A percentile compares a stretch with the other conserved stretches of the same genome.
phyloP scores from a whole-genome alignment of 1,140 invertebrate genomes.

The Cydia amplana region DNA sequence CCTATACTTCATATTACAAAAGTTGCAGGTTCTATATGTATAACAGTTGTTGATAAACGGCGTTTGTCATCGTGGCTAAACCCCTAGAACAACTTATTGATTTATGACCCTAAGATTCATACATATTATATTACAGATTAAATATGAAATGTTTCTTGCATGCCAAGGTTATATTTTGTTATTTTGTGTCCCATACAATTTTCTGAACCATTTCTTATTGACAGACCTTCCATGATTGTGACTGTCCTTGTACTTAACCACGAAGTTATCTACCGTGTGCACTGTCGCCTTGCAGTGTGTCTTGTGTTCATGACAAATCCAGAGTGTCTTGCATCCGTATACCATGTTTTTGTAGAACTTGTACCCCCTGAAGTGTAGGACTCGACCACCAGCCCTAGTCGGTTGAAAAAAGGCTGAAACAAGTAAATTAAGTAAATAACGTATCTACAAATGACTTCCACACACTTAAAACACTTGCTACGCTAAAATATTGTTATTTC shows the following conservation, averaged over 20 bases:
- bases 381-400: background rate
- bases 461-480: too few species aligned
- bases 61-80: too few species aligned
- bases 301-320: background rate
- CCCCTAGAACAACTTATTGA: too few species aligned
- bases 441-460: background rate
- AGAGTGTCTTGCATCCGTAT: background rate
- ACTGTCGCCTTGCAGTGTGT: background rate
- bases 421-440: background rate
- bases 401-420: constrained; percentile 7
- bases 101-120: too few species aligned
- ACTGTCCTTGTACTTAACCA: constrained; percentile 6
- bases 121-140: too few species aligned
- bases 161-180: too few species aligned
- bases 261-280: background rate
- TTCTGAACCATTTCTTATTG: background rate
- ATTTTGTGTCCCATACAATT: background rate
- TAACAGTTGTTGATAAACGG: too few species aligned
- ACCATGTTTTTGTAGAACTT: constrained; percentile 1
- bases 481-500: too few species aligned
- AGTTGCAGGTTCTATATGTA: too few species aligned
- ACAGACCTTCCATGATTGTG: background rate
- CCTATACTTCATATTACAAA: too few species aligned
- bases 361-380: background rate
- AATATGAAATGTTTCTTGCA: too few species aligned